Evolutionary conservation across 2,797 vertebrate species (phyloP).

Genomic region (Muscicapa striata): DNA sequence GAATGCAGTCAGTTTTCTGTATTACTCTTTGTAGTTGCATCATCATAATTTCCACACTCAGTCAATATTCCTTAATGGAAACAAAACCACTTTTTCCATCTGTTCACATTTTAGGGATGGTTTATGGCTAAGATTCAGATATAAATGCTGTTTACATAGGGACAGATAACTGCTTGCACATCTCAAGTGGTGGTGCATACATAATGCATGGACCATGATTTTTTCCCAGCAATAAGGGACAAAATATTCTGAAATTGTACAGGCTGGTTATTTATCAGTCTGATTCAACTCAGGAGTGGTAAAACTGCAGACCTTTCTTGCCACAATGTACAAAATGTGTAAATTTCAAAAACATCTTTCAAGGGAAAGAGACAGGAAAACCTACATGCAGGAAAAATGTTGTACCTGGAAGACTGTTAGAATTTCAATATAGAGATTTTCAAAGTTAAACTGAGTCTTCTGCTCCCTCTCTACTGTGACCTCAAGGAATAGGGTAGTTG

Average conservation of each 20-base stretch:
- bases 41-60: not conserved
- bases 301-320: not conserved
- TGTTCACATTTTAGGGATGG: not conserved
- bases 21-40: not conserved
- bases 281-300: not conserved
- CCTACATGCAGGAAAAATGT: not conserved
- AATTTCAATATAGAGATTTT: not conserved
- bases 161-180: not conserved
- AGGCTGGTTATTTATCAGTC: not conserved
- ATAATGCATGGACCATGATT: not conserved
- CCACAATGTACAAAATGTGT: not conserved
- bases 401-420: not conserved
- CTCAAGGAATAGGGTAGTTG: not conserved
- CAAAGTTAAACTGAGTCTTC: not conserved
- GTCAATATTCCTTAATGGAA: not conserved
- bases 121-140: not conserved
- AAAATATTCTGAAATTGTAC: not conserved
- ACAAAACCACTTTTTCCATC: not conserved
- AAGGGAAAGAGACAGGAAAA: not conserved
- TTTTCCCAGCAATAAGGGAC: not conserved
- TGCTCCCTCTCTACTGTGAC: not conserved
- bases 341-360: not conserved
- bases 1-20: not conserved
- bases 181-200: not conserved
- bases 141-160: not conserved